phyloP scores from a whole-genome alignment of 2,888 invertebrate genomes.

The Drosophila anomalata region DNA sequence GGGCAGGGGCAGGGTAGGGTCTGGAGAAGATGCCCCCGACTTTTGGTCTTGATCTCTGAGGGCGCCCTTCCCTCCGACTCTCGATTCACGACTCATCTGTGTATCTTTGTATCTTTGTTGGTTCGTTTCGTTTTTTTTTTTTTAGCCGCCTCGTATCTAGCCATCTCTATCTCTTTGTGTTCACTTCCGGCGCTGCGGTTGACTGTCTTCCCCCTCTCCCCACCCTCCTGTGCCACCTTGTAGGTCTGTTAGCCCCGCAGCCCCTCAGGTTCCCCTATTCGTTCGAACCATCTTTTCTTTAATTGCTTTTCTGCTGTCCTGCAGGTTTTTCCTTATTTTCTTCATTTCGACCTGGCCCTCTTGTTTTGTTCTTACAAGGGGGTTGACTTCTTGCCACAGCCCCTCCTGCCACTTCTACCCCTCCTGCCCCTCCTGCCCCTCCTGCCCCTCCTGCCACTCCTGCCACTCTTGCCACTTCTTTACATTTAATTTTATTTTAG shows the following conservation, averaged over 20 bases:
- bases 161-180: conserved; percentile 38
- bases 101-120: conserved; percentile 29
- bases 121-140: too few species aligned
- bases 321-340: conserved; percentile 72
- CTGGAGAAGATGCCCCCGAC: conserved; percentile 40
- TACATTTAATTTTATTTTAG: conserved; percentile 5
- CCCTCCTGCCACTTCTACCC: conserved; percentile 5
- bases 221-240: not conserved
- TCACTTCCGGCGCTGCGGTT: conserved; percentile 73
- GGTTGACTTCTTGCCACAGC: conserved; percentile 19
- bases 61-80: conserved; percentile 18
- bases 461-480: conserved; percentile 5
- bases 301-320: conserved; percentile 58
- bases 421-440: conserved; percentile 1
- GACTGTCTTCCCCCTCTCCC: conserved; percentile 37
- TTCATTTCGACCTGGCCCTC: conserved; percentile 20
- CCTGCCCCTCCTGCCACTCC: conserved; percentile 1
- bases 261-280: not conserved
- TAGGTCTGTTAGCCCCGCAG: conserved; percentile 13
- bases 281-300: conserved; percentile 51
- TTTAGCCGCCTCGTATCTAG: conserved; percentile 32
- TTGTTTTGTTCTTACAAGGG: conserved; percentile 32
- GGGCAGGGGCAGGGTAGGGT: not conserved
- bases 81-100: conserved; percentile 9
- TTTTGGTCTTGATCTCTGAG: conserved; percentile 39